A percentile compares a stretch with the other conserved stretches of the same genome.
Conservation (phyloP, 2,113 vertebrate species). For the Miniopterus natalensis region DNA sequence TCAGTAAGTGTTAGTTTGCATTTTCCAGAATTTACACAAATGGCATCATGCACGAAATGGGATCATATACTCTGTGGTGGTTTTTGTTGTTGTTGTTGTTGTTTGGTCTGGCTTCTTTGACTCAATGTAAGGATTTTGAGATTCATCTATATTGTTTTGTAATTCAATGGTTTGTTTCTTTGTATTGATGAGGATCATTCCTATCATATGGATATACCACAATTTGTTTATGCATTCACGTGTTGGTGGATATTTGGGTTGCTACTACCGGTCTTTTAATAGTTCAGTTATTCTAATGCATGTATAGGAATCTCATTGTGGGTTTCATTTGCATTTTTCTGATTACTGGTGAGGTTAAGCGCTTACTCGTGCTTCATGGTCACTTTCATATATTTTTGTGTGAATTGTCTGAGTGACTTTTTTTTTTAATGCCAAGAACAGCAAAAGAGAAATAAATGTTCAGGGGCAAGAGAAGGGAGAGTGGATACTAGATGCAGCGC, state of each 20-base stretch:
- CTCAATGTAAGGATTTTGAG: background rate
- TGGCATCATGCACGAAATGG: background rate
- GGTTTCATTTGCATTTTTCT: slow-evolving; percentile 44
- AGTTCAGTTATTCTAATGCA: slow-evolving; percentile 35
- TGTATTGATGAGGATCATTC: background rate
- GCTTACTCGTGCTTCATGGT: background rate
- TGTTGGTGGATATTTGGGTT: background rate
- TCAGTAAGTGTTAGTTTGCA: background rate
- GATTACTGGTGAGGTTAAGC: background rate
- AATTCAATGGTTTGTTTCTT: background rate
- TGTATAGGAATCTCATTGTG: background rate
- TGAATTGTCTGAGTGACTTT: background rate
- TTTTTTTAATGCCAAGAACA: background rate
- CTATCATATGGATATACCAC: background rate
- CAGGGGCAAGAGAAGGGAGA: background rate
- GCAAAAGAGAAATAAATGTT: slow-evolving; percentile 40
- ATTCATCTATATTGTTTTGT: background rate
- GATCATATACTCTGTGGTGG: background rate
- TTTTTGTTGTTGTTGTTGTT: too few relatives aligned
- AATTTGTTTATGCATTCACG: background rate
- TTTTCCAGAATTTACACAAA: slow-evolving; percentile 18
- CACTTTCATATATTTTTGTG: slow-evolving; percentile 1
- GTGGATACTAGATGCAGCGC: background rate
- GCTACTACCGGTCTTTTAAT: slow-evolving; percentile 39
- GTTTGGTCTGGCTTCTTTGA: background rate